These are phyloP conservation scores for Aphelenchoides avenae DNA, from an alignment of 1,140 invertebrate species.

Conservation along the genomic window DNA sequence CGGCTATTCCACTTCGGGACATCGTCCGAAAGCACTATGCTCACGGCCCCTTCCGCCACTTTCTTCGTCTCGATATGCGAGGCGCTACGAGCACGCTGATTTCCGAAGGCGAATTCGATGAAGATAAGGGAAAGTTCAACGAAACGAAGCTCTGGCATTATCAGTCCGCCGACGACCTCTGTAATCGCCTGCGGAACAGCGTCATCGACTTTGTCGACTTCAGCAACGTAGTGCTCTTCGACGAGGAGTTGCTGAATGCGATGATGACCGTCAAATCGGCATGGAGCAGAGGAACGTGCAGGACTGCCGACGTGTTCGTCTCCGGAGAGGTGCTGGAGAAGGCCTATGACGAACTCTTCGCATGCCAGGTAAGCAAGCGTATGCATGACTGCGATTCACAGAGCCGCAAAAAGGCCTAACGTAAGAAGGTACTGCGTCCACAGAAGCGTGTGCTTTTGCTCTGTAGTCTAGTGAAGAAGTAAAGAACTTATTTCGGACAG, in stretches of 20 bases:
- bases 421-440: too few relatives aligned
- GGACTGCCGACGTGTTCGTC: neutral
- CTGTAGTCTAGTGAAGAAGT: too few relatives aligned
- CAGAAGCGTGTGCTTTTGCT: too few relatives aligned
- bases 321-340: neutral
- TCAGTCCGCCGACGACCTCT: neutral
- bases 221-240: neutral
- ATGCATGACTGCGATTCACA: neutral
- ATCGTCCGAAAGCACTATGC: constrained; percentile 1
- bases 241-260: neutral
- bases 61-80: constrained; percentile 1
- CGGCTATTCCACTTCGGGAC: neutral
- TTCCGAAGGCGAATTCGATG: neutral
- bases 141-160: constrained; percentile 6
- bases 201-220: constrained; percentile 2
- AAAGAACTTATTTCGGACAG: too few relatives aligned
- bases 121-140: neutral
- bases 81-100: constrained; percentile 3
- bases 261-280: neutral
- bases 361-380: constrained; percentile 1
- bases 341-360: constrained; percentile 1
- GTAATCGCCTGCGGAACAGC: neutral
- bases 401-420: too few relatives aligned
- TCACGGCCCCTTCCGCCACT: neutral
- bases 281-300: constrained; percentile 1